phyloP scores from a whole-genome alignment of 2,113 vertebrate species.

The Electrona antarctica region DNA sequence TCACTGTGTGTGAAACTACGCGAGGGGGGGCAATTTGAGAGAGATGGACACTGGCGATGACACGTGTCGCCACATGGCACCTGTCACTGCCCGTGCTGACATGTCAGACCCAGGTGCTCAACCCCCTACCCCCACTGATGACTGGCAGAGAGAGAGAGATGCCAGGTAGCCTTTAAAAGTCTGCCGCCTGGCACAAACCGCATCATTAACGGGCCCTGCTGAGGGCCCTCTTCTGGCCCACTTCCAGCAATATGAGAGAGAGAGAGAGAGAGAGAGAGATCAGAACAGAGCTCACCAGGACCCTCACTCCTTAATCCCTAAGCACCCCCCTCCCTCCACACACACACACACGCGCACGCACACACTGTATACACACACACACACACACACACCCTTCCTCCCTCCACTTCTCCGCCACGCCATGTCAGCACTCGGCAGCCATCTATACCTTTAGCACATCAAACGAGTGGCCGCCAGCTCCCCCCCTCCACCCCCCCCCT shows the following conservation, averaged over 20 bases:
- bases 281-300: conserved; percentile 44
- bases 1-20: conserved; percentile 14
- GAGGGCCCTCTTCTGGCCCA: conserved; percentile 63
- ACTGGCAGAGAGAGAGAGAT: conserved; percentile 17
- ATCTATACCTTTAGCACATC: no score
- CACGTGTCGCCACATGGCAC: conserved; percentile 56
- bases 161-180: conserved; percentile 67
- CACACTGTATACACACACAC: not conserved
- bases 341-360: conserved; percentile 4
- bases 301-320: not conserved
- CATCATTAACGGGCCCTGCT: conserved; percentile 67
- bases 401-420: no score
- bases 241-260: conserved; percentile 43
- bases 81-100: conserved; percentile 66
- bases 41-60: conserved; percentile 52
- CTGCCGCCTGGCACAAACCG: conserved; percentile 58
- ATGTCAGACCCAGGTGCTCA: conserved; percentile 36
- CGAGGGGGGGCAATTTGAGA: conserved; percentile 50
- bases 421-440: no score
- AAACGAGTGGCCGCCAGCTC: no score
- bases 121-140: not conserved
- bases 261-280: conserved; percentile 30
- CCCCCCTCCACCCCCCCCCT: not conserved
- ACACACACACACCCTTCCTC: conserved; percentile 26
- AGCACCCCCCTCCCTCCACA: not conserved